Percentiles rank a stretch among this genome's conserved stretches.
Evolutionary conservation across 2,888 invertebrate species (phyloP).

Genomic region (Heliconius erato): DNA sequence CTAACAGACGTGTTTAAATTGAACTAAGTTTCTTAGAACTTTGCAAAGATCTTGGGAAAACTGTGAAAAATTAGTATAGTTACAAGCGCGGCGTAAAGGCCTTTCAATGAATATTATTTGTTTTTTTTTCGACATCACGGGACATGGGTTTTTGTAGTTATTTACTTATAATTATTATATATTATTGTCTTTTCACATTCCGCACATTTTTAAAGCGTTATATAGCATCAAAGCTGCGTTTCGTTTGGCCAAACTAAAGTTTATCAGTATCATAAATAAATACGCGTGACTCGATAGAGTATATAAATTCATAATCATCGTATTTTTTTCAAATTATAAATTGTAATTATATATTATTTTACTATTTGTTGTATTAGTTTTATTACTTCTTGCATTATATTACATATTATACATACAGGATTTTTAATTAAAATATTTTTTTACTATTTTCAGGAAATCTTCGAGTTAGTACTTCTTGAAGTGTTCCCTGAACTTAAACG

Average conservation of each 20-base stretch:
- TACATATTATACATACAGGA: background rate
- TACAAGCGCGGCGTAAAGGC: background rate
- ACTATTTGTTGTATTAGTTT: background rate
- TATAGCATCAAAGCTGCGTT: background rate
- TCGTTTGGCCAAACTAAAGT: background rate
- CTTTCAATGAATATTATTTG: background rate
- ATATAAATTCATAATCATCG: background rate
- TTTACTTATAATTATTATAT: background rate
- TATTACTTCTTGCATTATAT: background rate
- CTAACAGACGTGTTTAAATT: slow-evolving; percentile 22
- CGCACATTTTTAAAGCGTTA: background rate
- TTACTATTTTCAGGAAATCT: slow-evolving; percentile 86
- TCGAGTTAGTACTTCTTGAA: slow-evolving; percentile 88
- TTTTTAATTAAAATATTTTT: slow-evolving; percentile 19
- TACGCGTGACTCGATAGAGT: background rate
- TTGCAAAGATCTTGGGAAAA: background rate
- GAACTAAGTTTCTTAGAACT: slow-evolving; percentile 5
- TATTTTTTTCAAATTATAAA: background rate
- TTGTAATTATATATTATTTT: too few relatives aligned
- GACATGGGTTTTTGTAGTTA: background rate
- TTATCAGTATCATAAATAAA: background rate
- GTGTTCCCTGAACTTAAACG: slow-evolving; percentile 89
- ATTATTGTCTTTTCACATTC: background rate
- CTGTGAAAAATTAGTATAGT: background rate
- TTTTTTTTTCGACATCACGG: background rate